phyloP scores from a whole-genome alignment of 2,888 invertebrate species.

The Tupiocoris notatus region DNA sequence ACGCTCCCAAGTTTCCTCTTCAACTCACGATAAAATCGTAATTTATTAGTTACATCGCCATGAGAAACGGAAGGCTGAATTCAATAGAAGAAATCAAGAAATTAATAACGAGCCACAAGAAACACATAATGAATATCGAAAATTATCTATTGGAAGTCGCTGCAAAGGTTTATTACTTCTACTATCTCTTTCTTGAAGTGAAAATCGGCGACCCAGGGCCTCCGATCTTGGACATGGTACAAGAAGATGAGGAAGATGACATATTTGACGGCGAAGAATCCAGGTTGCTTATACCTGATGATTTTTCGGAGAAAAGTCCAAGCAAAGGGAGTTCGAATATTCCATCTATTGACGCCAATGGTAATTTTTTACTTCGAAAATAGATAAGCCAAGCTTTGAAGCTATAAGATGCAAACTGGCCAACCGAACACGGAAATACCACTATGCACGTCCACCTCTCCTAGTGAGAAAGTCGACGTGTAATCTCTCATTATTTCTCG shows the following conservation, averaged over 20 bases:
- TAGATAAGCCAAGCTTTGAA: neutral
- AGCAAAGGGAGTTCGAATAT: slow-evolving; percentile 26
- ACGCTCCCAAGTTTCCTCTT: neutral
- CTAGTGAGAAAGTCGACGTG: too few relatives aligned
- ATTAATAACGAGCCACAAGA: slow-evolving; percentile 10
- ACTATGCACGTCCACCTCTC: too few relatives aligned
- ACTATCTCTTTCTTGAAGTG: slow-evolving; percentile 28
- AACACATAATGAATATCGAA: slow-evolving; percentile 15
- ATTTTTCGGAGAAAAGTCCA: slow-evolving; percentile 31
- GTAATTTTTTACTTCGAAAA: neutral
- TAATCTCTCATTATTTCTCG: too few relatives aligned
- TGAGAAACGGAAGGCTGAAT: neutral
- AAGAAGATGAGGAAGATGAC: slow-evolving; percentile 42
- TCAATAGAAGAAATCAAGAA: slow-evolving; percentile 14
- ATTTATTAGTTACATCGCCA: slow-evolving; percentile 10
- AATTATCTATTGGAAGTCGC: slow-evolving; percentile 32
- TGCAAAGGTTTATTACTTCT: slow-evolving; percentile 32
- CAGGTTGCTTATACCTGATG: slow-evolving; percentile 16
- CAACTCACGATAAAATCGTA: neutral
- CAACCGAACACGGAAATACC: too few relatives aligned
- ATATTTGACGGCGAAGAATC: slow-evolving; percentile 38
- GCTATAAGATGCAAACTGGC: neutral
- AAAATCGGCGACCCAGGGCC: slow-evolving; percentile 40
- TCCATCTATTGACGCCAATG: slow-evolving; percentile 26
- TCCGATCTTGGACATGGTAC: slow-evolving; percentile 20